Conservation (phyloP, 2,797 vertebrate genomes). For the Smutsia gigantea region DNA sequence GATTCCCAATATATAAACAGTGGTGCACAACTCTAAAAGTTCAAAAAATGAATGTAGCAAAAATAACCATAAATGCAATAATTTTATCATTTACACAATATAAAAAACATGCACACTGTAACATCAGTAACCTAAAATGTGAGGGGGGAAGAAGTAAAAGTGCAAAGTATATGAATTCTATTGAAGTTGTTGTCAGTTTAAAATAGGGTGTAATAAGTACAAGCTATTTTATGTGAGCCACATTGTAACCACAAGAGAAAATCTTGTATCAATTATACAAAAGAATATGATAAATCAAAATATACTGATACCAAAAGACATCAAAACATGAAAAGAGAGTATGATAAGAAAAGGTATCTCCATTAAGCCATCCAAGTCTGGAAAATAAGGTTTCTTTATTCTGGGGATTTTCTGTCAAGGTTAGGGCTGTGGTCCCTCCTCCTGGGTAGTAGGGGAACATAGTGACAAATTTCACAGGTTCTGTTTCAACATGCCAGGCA, state of each 20-base stretch:
- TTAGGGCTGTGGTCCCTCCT: not conserved
- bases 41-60: not conserved
- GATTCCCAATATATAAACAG: not conserved
- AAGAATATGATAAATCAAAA: not conserved
- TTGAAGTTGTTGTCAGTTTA: not conserved
- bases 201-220: not conserved
- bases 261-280: not conserved
- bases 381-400: slow-evolving; percentile 21
- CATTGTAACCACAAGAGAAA: not conserved
- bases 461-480: not conserved
- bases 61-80: not conserved
- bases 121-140: not conserved
- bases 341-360: not conserved
- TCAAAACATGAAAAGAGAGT: not conserved
- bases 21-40: not conserved
- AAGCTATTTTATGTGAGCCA: not conserved
- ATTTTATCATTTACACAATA: not conserved
- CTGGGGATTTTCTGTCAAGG: not conserved
- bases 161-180: not conserved
- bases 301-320: not conserved
- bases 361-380: not conserved
- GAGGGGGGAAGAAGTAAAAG: not conserved
- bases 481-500: not conserved
- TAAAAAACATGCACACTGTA: not conserved
- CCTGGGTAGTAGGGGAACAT: not conserved